Conservation (phyloP, 1,140 invertebrate genomes). For the Zophobas atratus region DNA sequence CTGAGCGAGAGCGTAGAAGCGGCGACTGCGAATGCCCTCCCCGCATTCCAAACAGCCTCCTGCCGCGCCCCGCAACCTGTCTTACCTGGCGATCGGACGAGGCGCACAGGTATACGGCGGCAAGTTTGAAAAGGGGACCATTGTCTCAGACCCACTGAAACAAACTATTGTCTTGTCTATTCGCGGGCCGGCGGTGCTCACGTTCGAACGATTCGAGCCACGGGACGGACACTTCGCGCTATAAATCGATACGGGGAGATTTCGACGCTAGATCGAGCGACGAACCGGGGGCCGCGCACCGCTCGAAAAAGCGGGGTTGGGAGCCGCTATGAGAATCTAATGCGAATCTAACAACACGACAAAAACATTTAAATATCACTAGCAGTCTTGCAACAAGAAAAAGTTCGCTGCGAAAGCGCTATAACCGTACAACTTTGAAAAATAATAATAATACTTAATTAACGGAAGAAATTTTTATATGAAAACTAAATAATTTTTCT, state of each 20-base stretch:
- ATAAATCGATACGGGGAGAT: conserved; percentile 37
- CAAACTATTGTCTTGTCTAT: conserved; percentile 66
- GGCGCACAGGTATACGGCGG: conserved; percentile 54
- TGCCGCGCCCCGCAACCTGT: conserved; percentile 61
- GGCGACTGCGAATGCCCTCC: conserved; percentile 64
- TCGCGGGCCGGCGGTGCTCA: conserved; percentile 57
- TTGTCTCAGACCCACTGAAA: conserved; percentile 62
- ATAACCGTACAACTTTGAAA: no score
- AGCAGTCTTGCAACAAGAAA: no score
- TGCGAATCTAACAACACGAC: no score
- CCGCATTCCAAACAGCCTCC: conserved; percentile 65
- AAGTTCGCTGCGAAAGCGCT: no score
- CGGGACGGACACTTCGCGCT: conserved; percentile 51
- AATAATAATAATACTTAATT: no score
- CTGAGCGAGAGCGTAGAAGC: conserved; percentile 60
- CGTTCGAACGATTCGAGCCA: conserved; percentile 59
- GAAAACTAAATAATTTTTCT: no score
- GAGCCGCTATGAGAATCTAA: no score
- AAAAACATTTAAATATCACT: no score
- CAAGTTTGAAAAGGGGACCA: conserved; percentile 62
- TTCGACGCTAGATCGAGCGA: neutral
- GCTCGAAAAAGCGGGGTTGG: no score
- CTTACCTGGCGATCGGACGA: conserved; percentile 49
- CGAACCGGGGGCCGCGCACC: conserved; percentile 24
- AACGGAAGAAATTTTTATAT: no score